These are phyloP conservation scores for Syrista parreyssii DNA, from an alignment of 2,888 invertebrate species.

Conservation along the genomic window DNA sequence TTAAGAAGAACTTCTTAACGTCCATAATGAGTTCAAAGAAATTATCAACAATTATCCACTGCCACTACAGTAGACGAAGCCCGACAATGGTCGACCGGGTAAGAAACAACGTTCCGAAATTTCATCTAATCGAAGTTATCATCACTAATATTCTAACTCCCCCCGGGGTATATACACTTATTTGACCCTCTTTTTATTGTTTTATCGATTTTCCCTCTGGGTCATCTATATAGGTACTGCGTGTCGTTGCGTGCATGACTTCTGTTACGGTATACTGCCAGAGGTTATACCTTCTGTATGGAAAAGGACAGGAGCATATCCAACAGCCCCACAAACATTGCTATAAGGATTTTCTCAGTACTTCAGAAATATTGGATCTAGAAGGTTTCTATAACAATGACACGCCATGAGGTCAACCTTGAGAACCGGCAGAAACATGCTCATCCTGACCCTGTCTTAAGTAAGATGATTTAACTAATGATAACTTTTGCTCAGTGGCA, in stretches of 20 bases:
- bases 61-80: neutral
- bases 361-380: neutral
- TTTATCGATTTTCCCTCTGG: neutral
- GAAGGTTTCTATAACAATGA: neutral
- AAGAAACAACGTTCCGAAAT: neutral
- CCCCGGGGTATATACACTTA: neutral
- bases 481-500: neutral
- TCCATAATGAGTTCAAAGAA: conserved; percentile 42
- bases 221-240: neutral
- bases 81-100: neutral
- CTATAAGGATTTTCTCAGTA: neutral
- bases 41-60: conserved; percentile 47
- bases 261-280: neutral
- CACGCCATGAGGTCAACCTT: neutral
- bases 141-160: neutral
- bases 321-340: neutral
- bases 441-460: neutral
- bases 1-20: conserved; percentile 41
- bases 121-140: neutral
- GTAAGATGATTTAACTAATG: neutral
- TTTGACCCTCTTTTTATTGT: neutral
- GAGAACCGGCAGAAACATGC: neutral
- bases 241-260: neutral
- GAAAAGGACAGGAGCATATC: neutral
- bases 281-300: neutral